Evolutionary conservation across 2,113 vertebrate species (phyloP).

Genomic region (Herpetotheres cachinnans): DNA sequence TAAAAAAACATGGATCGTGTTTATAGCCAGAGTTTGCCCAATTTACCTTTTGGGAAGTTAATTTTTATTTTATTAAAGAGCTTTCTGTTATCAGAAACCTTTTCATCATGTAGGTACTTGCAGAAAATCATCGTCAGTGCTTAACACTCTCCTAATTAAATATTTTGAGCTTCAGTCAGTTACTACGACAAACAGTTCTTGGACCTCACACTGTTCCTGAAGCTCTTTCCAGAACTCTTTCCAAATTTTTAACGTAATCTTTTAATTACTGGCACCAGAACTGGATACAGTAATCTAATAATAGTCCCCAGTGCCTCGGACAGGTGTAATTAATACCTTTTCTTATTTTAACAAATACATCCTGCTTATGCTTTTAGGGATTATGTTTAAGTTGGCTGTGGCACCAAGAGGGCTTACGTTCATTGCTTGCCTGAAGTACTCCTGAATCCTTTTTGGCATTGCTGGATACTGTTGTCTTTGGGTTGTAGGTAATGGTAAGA

Average conservation of each 20-base stretch:
- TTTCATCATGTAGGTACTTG: background rate
- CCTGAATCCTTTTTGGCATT: background rate
- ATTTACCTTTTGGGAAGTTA: background rate
- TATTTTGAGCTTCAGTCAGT: background rate
- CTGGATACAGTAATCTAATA: background rate
- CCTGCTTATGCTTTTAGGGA: slow-evolving; percentile 15
- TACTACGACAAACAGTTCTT: background rate
- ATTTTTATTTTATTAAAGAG: background rate
- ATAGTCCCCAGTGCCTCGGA: slow-evolving; percentile 8
- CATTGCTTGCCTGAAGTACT: slow-evolving; percentile 11
- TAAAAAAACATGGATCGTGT: background rate
- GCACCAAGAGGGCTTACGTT: background rate
- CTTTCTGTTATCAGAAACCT: background rate
- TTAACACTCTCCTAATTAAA: background rate
- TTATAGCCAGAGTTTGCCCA: background rate
- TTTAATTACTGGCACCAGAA: background rate
- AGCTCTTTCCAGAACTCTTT: background rate
- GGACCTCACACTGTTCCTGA: background rate
- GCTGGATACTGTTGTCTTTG: background rate
- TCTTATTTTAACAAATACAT: background rate
- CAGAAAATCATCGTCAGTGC: background rate
- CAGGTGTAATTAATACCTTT: slow-evolving; percentile 48
- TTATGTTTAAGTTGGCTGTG: slow-evolving; percentile 36
- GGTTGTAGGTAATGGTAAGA: background rate
- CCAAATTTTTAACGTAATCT: background rate